These are phyloP conservation scores for Aphrocallistes beatrix DNA, from an alignment of 37 sponge, comb jelly and placozoan genomes.

Conservation along the genomic window DNA sequence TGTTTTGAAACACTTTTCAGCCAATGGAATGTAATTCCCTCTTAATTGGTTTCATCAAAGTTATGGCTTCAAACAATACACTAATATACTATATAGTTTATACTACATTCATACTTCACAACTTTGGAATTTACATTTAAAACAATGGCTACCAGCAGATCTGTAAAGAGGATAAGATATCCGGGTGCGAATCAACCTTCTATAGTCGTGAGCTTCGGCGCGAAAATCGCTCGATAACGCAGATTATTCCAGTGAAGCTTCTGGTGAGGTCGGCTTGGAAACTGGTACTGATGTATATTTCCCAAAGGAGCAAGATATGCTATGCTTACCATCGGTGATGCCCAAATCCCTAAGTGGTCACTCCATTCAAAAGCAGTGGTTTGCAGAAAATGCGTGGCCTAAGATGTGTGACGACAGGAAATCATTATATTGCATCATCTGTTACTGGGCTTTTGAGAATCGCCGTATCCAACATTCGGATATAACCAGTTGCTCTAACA, in stretches of 20 bases:
- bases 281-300: neutral
- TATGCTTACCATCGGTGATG: conserved; percentile 14
- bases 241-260: neutral
- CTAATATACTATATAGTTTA: conserved; percentile 11
- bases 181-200: conserved; percentile 15
- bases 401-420: conserved; percentile 1
- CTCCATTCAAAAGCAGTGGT: conserved; percentile 16
- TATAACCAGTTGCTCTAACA: neutral
- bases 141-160: conserved; percentile 19
- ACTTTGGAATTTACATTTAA: neutral
- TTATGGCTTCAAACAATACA: too few species aligned
- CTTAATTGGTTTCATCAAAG: too few species aligned
- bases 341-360: conserved; percentile 9
- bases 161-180: neutral
- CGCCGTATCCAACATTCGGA: conserved; percentile 17
- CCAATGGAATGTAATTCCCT: too few species aligned
- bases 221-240: neutral
- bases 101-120: neutral
- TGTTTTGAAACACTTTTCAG: too few species aligned
- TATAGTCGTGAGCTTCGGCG: conserved; percentile 16
- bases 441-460: conserved; percentile 15
- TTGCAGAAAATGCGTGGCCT: conserved; percentile 10
- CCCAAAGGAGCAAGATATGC: conserved; percentile 18
- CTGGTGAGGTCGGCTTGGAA: conserved; percentile 10
- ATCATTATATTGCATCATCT: conserved; percentile 18